A percentile compares a stretch with the other conserved stretches of the same genome.
Conservation (phyloP, 92 coral and sea anemone species). For the Zoanthus solanderi region DNA sequence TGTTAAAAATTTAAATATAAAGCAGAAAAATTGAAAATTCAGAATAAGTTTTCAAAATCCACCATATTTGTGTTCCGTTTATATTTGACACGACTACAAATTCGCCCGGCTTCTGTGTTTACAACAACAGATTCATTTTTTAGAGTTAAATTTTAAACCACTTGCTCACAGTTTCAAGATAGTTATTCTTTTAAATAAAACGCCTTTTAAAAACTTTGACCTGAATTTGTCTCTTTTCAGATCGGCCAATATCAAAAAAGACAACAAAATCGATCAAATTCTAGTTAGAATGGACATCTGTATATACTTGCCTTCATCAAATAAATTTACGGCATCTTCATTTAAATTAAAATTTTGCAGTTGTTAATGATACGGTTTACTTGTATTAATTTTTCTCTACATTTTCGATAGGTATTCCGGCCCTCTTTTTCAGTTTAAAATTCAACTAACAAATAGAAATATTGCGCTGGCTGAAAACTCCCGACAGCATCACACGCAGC, state of each 20-base stretch:
- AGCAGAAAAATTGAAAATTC: neutral
- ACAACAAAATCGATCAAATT: neutral
- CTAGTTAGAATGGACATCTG: neutral
- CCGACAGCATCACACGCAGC: neutral
- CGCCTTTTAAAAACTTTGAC: neutral
- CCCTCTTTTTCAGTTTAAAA: neutral
- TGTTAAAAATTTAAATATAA: neutral
- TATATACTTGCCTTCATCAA: neutral
- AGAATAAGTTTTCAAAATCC: neutral
- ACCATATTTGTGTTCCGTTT: neutral
- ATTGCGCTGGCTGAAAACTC: neutral
- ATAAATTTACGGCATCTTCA: neutral
- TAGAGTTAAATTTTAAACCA: conserved; percentile 18
- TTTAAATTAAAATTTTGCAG: neutral
- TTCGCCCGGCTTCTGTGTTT: neutral
- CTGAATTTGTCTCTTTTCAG: neutral
- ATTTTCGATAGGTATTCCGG: neutral
- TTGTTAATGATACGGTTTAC: neutral
- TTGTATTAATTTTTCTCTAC: neutral
- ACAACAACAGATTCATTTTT: neutral
- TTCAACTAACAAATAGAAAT: neutral
- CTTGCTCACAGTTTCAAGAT: neutral
- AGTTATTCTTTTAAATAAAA: neutral
- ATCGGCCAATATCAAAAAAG: neutral
- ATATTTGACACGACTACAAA: neutral